Base-by-base conservation (phyloP, 2,888 invertebrate species). In the Lochmaea capreae region DNA sequence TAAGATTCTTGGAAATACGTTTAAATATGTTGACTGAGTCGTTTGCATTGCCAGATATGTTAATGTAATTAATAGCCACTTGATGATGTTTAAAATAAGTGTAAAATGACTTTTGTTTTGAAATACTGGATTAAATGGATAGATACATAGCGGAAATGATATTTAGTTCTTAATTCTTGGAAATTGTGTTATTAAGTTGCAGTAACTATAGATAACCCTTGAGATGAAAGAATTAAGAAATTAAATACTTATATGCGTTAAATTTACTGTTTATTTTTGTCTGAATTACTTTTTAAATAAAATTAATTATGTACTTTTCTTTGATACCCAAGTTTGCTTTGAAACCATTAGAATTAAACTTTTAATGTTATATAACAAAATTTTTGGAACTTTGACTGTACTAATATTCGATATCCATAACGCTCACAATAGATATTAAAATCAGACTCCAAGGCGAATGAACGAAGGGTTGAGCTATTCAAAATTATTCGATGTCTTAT, bases 51-150 rank as follows among this genome's bases (percentile, higher is more conserved):
- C 59, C 59, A 69, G 69, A 69, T 61, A 62, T 14, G 59, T 59
- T n/a, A 69, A 39, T 62, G 61, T 69, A 69, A 69, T 69, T 69
- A 69, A 61, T 69, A 61, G 69, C 26, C 62, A 61, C 33, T 49
- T 14, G 62, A 69, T 61, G 69, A 61, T 69, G 61, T 69, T 69
- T 69, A 61, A 61, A 62, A 71, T 71, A 57, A 58, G 57, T 71
- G 71, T 71, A 65, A 71, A 71, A 71, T 71, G 58, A 65, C 66
- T 71, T 65, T 65, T 71, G 65, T 65, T 65, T 65, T 58, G 57
- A 65, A 22, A 67, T 59, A 57, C 33, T 18, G 54, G 59, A 33
- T 33, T 26, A 59, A 33, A 33, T 59, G 11, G 14, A 59, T 59
- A n/a, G 33, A 14, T 59, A 33, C 8, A 10, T n/a, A 59, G 59